Conservation (phyloP, 2,797 vertebrate genomes). For the Lepidocolaptes lacrymiger region DNA sequence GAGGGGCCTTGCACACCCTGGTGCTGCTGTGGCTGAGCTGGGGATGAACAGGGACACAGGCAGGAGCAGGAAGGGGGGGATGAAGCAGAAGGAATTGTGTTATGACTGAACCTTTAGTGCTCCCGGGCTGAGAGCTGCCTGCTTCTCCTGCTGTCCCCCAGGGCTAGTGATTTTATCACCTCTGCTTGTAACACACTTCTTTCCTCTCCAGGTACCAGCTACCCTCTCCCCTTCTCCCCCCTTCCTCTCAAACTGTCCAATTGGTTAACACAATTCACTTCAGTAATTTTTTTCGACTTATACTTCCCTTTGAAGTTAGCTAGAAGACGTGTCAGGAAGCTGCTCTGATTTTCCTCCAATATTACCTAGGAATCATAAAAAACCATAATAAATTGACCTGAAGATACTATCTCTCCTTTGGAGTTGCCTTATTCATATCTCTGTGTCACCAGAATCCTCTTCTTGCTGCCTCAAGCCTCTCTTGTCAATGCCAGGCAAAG, state of each 20-base stretch:
- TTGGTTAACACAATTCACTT: background rate
- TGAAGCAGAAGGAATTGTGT: background rate
- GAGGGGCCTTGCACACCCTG: background rate
- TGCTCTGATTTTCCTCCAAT: background rate
- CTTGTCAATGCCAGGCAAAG: background rate
- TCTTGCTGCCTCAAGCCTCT: background rate
- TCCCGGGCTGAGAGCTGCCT: background rate
- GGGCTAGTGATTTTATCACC: background rate
- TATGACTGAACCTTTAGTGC: background rate
- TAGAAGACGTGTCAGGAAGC: background rate
- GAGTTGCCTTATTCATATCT: background rate
- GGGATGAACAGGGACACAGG: background rate
- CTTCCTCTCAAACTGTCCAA: background rate
- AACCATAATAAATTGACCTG: background rate
- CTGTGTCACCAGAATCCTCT: background rate
- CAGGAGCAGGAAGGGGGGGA: background rate
- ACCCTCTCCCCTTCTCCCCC: fast-evolving
- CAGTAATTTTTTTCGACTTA: background rate
- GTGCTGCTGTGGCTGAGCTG: background rate
- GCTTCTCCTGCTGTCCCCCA: background rate
- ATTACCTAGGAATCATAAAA: background rate
- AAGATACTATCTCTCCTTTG: background rate
- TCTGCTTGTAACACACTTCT: background rate
- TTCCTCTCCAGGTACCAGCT: background rate
- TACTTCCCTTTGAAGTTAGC: background rate